Conservation (phyloP, 2,113 vertebrate species). For the Catharus minimus region DNA sequence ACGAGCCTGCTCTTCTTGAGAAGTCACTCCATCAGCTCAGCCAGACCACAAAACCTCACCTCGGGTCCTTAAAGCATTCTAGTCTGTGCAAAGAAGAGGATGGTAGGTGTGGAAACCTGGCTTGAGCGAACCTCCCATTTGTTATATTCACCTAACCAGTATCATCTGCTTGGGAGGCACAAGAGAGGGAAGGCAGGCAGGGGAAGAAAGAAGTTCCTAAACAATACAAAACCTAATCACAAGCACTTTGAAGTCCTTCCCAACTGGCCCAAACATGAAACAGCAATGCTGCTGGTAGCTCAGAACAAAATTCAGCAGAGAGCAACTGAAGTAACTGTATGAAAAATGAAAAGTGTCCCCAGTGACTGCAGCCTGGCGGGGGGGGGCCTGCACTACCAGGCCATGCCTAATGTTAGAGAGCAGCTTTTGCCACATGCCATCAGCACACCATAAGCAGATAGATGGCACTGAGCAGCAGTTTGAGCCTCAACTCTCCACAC, state of each 20-base stretch:
- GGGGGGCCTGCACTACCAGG: not conserved
- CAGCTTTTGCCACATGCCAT: not conserved
- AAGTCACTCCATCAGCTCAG: not conserved
- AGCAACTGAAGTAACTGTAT: not conserved
- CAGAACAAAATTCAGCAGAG: not conserved
- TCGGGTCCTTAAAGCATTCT: not conserved
- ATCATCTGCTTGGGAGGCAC: not conserved
- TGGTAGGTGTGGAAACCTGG: not conserved
- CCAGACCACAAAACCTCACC: conserved; percentile 4
- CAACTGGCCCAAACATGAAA: not conserved
- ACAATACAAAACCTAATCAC: not conserved
- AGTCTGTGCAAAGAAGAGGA: not conserved
- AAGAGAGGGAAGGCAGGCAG: not conserved
- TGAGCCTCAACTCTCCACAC: not conserved
- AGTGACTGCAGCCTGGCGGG: rapidly evolving
- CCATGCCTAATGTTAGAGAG: not conserved
- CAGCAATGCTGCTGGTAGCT: not conserved
- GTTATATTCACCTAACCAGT: not conserved
- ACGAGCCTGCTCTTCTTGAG: not conserved
- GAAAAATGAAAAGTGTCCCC: not conserved
- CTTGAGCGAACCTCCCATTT: not conserved
- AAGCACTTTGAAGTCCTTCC: not conserved
- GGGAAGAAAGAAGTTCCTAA: not conserved
- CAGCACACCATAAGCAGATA: not conserved
- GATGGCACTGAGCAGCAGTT: not conserved